Evolutionary conservation across 2,113 vertebrate genomes (phyloP), one percentile per base, ranked within the genome.

Genomic region (Notarius quadriscutis): DNA sequence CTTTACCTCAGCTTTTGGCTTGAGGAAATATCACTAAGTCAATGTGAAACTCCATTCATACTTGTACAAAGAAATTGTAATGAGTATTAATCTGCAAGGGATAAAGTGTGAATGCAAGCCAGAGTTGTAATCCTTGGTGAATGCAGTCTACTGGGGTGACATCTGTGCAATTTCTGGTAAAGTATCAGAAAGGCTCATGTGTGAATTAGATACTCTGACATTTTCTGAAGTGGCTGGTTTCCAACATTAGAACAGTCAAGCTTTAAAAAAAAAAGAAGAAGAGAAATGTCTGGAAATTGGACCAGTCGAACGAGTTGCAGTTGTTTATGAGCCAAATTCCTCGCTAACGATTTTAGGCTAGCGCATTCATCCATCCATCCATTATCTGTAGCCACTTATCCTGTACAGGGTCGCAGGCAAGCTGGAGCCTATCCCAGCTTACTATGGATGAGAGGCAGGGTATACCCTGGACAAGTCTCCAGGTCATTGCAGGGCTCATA

Each of bases 111-210:
- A 77, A 55, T 0, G 0, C 11, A 55, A 27, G 5, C 6, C 12
- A n/a, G 20, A 53, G 75, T 78, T 53, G 50, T 78, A 55, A 53
- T 78, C 75, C 75, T 77, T 77, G 20, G 77, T 81, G 78, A 57
- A 60, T 22, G 1, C 30, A 12, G 55, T 58, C 14, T 58, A 22
- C 55, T 34, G 53, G 27, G n/a, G 34, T 5, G 27, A 58, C n/a
- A 80, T 18, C 7, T 79, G 7, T 15, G 25, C 50, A 55, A 77
- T 51, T 77, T 77, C 50, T 17, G 75, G 75, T 78, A 20, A 58
- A 58, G 18, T 58, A 27, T 79, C 50, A 53, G 0, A n/a, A 11
- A 1, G 11, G 11, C 5, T 77, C 25, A 80, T 80, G 55, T 41
- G 78, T 81, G 55, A 81, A 60, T 5, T 41, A 80, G 78, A 30